Evolutionary conservation across 2,797 vertebrate genomes (phyloP), one percentile per base, ranked within the genome.

Genomic region (Hemitrygon akajei): DNA sequence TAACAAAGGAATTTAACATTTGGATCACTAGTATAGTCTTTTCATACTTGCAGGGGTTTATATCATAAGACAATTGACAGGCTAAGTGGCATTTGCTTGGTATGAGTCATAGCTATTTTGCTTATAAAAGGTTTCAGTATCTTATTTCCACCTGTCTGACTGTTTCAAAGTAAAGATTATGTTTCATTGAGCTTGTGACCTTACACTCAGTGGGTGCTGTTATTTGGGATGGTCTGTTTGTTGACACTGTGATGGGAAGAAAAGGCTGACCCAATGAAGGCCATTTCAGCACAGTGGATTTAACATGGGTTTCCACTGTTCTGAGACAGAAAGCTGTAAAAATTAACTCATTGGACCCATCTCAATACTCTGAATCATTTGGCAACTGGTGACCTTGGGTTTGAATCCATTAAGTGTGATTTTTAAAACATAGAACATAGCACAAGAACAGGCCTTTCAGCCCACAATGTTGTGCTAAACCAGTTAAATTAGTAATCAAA

Each of bases 121-220:
- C 63, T 89, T 66, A 89, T 37, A 69, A 89, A 89, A 69, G 86
- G 37, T 69, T 89, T 69, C 18, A 37, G n/a, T 37, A 89, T 89
- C 86, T 89, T 89, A 34, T 89, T 63, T 89, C 60, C 22, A 66
- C 86, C 66, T 89, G 86, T n/a, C n/a, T 89, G 63, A 69, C 18
- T n/a, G 16, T 89, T 69, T 89, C 60, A 89, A 89, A 89, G 86
- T 60, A 89, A 89, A 89, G 60, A 89, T 69, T 69, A 89, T 9
- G 34, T 89, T 89, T 89, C 60, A 37, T 69, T 89, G 86, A 69
- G 60, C 18, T 60, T 69, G 63, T 69, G 86, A 69, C 86, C 86
- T 89, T 89, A 10, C n/a, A 10, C 63, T 89, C 86, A 22, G 12
- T 34, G 5, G 18, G 7, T 89, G 18, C 69, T 89, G 69, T 89